phyloP scores from a whole-genome alignment of 2,113 vertebrate species.

The Macquaria australasica region DNA sequence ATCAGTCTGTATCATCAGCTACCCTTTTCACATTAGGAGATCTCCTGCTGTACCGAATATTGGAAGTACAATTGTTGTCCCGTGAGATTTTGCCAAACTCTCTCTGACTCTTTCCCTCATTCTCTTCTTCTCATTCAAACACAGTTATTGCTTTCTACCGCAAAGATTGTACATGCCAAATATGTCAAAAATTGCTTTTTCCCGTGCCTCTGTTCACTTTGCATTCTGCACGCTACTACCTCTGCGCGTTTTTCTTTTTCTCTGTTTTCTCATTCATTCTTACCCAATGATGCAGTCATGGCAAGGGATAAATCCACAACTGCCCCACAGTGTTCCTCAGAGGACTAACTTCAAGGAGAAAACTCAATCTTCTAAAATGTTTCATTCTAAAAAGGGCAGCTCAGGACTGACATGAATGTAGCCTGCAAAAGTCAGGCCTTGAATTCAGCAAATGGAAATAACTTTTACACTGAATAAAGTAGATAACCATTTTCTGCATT shows the following conservation, averaged over 20 bases:
- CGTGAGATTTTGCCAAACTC: not conserved
- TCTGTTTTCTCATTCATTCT: slow-evolving; percentile 50
- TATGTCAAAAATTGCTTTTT: slow-evolving; percentile 45
- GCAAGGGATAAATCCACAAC: slow-evolving; percentile 61
- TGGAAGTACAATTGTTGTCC: slow-evolving; percentile 9
- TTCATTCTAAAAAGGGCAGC: slow-evolving; percentile 24
- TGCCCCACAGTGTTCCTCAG: slow-evolving; percentile 48
- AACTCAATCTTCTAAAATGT: slow-evolving; percentile 46
- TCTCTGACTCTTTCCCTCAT: not conserved
- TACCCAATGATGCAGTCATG: slow-evolving; percentile 39
- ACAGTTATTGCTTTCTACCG: slow-evolving; percentile 16
- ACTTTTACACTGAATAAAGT: slow-evolving; percentile 8
- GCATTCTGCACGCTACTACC: slow-evolving; percentile 36
- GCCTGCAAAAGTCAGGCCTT: slow-evolving; percentile 26
- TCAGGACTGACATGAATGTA: slow-evolving; percentile 22
- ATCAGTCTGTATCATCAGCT: slow-evolving; percentile 46
- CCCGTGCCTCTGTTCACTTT: slow-evolving; percentile 33
- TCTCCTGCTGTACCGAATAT: not conserved
- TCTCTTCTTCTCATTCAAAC: slow-evolving; percentile 19
- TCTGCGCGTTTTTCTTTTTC: slow-evolving; percentile 33
- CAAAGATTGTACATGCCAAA: slow-evolving; percentile 26
- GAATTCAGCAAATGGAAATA: slow-evolving; percentile 35
- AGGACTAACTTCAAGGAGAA: slow-evolving; percentile 43
- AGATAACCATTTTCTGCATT: not conserved
- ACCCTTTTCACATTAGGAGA: slow-evolving; percentile 15